phyloP scores from a whole-genome alignment of 37 sponge, comb jelly and placozoan genomes.

The Mnemiopsis leidyi region DNA sequence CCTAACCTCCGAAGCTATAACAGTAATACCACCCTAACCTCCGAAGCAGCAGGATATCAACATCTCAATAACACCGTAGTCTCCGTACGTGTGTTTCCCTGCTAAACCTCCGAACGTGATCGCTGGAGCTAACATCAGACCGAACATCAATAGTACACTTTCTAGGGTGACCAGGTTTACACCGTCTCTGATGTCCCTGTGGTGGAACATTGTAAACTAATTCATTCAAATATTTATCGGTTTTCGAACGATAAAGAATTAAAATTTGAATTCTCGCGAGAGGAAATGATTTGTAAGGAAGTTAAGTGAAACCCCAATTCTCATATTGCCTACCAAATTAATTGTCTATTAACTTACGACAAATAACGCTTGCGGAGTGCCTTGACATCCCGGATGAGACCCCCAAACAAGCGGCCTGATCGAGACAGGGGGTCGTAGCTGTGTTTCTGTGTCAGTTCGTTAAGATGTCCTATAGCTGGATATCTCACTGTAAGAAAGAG shows the following conservation, averaged over 20 bases:
- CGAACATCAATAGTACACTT: not conserved
- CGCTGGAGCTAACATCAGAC: not conserved
- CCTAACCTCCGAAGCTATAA: too few species aligned
- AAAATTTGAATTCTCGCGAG: too few species aligned
- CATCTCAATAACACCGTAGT: not conserved
- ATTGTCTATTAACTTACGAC: not conserved
- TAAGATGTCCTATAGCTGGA: not conserved
- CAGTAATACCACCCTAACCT: not conserved
- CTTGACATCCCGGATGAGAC: not conserved
- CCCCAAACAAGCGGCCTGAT: not conserved
- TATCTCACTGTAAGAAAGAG: not conserved
- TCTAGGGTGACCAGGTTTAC: not conserved
- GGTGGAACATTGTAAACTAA: too few species aligned
- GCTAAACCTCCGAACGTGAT: not conserved
- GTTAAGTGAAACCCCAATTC: not conserved
- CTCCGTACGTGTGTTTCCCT: not conserved
- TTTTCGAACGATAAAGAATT: too few species aligned
- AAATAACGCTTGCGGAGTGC: not conserved
- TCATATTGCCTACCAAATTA: too few species aligned
- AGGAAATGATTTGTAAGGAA: too few species aligned
- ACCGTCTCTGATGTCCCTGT: not conserved
- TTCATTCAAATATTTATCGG: too few species aligned
- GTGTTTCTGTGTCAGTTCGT: not conserved
- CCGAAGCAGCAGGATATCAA: not conserved
- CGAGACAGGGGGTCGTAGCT: not conserved